phyloP scores from a whole-genome alignment of 2,797 vertebrate genomes.

The Argentina silus region DNA sequence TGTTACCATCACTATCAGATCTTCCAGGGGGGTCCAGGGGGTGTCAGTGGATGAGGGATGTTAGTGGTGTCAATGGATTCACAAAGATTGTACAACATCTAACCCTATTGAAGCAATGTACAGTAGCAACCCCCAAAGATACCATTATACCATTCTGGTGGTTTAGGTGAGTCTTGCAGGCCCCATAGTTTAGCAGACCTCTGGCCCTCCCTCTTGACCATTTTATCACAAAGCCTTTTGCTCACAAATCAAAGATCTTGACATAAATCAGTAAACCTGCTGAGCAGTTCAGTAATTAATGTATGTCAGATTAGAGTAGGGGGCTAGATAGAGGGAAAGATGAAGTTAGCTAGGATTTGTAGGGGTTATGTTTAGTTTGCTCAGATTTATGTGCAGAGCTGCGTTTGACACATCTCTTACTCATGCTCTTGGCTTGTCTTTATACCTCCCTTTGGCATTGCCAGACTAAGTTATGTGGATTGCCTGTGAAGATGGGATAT shows the following conservation, averaged over 20 bases:
- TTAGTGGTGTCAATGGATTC: background rate
- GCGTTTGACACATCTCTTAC: conserved; percentile 69
- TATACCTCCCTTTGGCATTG: conserved; percentile 75
- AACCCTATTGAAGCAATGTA: background rate
- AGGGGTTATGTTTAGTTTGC: conserved; percentile 58
- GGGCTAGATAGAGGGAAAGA: conserved; percentile 3
- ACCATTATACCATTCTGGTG: background rate
- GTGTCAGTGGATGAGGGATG: background rate
- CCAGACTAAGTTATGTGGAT: conserved; percentile 74
- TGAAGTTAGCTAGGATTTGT: conserved; percentile 36
- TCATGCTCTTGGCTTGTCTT: conserved; percentile 66
- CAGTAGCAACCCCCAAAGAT: too few species aligned
- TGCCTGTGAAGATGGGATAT: conserved; percentile 74
- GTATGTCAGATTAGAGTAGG: conserved; percentile 18
- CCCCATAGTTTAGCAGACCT: background rate
- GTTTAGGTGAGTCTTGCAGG: background rate
- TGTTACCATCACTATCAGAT: background rate
- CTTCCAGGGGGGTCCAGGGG: background rate
- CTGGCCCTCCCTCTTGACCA: background rate
- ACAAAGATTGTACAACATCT: background rate
- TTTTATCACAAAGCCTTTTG: conserved; percentile 1
- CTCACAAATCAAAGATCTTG: background rate
- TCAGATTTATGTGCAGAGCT: conserved; percentile 59
- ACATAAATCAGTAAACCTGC: conserved; percentile 5
- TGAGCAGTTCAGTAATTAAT: background rate